Evolutionary conservation across 2,113 vertebrate genomes (phyloP), one percentile per base, ranked within the genome.

Genomic region (Calypte anna): DNA sequence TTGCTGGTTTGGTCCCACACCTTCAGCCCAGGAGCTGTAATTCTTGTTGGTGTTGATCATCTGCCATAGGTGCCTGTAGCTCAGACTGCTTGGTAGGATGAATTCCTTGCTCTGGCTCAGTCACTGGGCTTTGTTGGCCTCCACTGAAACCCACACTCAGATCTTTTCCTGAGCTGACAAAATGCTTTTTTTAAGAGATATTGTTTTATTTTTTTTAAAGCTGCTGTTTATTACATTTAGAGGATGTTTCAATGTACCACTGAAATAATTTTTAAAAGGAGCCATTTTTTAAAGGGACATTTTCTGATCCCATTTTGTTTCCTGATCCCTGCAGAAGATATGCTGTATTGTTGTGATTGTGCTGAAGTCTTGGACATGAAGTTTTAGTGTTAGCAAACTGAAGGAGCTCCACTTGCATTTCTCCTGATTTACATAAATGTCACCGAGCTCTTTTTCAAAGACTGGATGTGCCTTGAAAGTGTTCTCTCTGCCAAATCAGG

Each of bases 11-110:
- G 68, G 78, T 78, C 76, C 36, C 69, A 64, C 86, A 83, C 79
- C 94, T 96, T 92, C 86, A 44, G 87, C 87, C 82, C 44, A 3
- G 62, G 95, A 91, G 38, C 93, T 93, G 23, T 76, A 88, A 82
- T 84, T 96, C 89, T 85, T 19, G 3, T 27, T 69, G 54, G 80
- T 82, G 92, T 89, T 30, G 38, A 83, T 96, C 90, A 94, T 68
- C 85, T 73, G 73, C 74, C 7, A 1, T 73, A 77, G 90, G 68
- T 86, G 83, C 64, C 2, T 31, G 28, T 58, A 8, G 2, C 43
- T 85, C 67, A 25, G 46, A 68, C 72, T 21, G 0, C 5, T 8
- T 4, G 6, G 68, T 69, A 36, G 81, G 93, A 91, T 82, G 46
- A 86, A 25, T 58, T 92, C 86, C 76, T 63, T 14, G 7, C n/a